Conservation (phyloP, 1,140 invertebrate species). For the Polypedilum vanderplanki region DNA sequence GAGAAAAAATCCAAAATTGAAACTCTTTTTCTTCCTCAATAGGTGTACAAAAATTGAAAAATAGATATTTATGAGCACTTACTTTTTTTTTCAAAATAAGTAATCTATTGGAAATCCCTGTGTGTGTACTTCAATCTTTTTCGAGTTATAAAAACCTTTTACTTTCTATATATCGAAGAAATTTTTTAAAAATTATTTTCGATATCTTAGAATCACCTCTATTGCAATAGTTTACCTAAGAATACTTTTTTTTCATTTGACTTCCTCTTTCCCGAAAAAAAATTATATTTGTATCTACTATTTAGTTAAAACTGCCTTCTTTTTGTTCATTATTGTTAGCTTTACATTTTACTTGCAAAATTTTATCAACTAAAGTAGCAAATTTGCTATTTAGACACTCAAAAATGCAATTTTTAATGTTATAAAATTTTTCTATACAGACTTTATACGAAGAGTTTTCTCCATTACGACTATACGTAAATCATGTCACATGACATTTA, state of each 20-base stretch:
- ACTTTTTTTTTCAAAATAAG: neutral
- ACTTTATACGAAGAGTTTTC: constrained; percentile 18
- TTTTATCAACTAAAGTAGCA: neutral
- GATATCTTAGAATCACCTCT: neutral
- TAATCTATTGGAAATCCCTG: neutral
- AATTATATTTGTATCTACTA: constrained; percentile 4
- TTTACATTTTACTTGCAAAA: neutral
- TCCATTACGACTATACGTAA: constrained; percentile 1
- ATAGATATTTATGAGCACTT: too few species aligned
- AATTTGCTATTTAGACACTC: neutral
- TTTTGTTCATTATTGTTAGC: neutral
- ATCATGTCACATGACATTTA: neutral
- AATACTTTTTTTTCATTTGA: neutral
- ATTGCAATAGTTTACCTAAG: neutral
- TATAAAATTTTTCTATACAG: neutral
- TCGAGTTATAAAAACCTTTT: too few species aligned
- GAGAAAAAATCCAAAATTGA: too few species aligned
- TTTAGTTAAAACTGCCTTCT: neutral
- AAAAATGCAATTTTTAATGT: neutral
- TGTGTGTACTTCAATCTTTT: neutral
- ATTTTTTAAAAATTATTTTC: too few species aligned
- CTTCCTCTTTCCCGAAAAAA: neutral
- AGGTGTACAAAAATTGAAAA: too few species aligned
- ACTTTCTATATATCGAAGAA: too few species aligned
- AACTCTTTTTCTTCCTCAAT: too few species aligned